Evolutionary conservation across 1,140 invertebrate species (phyloP).

Genomic region (Nymphalis io): DNA sequence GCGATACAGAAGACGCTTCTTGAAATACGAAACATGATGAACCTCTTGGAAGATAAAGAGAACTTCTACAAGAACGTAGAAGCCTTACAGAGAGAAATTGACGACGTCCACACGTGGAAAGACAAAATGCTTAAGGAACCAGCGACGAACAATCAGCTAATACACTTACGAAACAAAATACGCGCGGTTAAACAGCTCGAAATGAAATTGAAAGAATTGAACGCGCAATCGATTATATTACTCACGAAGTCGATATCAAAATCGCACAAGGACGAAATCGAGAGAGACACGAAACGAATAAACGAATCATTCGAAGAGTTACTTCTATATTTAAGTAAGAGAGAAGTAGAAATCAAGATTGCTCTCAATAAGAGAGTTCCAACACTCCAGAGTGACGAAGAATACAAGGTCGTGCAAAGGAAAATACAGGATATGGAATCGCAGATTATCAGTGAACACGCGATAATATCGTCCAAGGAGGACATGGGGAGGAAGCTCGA

Average conservation of each 20-base stretch:
- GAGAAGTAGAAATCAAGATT: slow-evolving; percentile 56
- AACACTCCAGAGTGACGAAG: slow-evolving; percentile 44
- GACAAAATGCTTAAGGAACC: slow-evolving; percentile 57
- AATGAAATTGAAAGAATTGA: slow-evolving; percentile 61
- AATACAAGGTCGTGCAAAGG: slow-evolving; percentile 49
- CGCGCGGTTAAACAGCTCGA: slow-evolving; percentile 66
- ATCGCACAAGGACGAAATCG: slow-evolving; percentile 61
- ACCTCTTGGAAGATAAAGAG: slow-evolving; percentile 66
- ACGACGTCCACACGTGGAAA: slow-evolving; percentile 61
- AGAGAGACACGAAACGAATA: slow-evolving; percentile 55
- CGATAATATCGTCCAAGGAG: slow-evolving; percentile 76
- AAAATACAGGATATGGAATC: slow-evolving; percentile 62
- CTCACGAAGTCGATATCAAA: slow-evolving; percentile 59
- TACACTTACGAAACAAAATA: slow-evolving; percentile 67
- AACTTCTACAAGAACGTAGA: slow-evolving; percentile 57
- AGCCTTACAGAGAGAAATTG: slow-evolving; percentile 53
- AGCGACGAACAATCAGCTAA: slow-evolving; percentile 61
- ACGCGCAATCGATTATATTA: slow-evolving; percentile 63
- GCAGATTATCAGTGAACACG: slow-evolving; percentile 73
- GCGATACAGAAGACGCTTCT: slow-evolving; percentile 55
- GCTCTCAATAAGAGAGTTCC: slow-evolving; percentile 46
- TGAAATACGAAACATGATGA: slow-evolving; percentile 62
- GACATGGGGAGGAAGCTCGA: slow-evolving; percentile 70
- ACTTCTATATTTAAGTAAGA: slow-evolving; percentile 42
- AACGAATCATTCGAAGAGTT: slow-evolving; percentile 56